These are phyloP conservation scores for Psammodynastes pulverulentus DNA, from an alignment of 2,113 vertebrate species.

Conservation along the genomic window DNA sequence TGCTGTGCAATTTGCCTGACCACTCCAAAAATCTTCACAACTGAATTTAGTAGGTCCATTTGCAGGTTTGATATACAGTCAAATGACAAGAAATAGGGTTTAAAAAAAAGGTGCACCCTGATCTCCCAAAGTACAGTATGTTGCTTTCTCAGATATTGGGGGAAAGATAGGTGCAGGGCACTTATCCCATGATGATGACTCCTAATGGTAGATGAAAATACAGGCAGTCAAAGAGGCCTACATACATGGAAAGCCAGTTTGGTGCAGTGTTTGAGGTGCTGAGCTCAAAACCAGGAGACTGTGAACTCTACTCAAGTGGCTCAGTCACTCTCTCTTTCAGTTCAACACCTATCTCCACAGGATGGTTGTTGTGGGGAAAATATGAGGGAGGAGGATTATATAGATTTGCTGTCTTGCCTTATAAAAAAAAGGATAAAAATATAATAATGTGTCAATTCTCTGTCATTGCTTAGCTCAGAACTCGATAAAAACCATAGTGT, in stretches of 20 bases:
- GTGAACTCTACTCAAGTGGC: not conserved
- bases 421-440: not conserved
- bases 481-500: conserved; percentile 64
- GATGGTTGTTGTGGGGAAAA: not conserved
- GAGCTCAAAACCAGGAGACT: not conserved
- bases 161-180: not conserved
- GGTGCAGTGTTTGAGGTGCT: not conserved
- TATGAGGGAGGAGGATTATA: not conserved
- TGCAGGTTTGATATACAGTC: not conserved
- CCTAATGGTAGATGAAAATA: conserved; percentile 78
- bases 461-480: conserved; percentile 74
- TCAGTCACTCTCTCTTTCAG: not conserved
- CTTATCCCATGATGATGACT: conserved; percentile 69
- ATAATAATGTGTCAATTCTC: conserved; percentile 46
- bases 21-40: not conserved
- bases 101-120: not conserved
- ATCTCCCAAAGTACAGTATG: conserved; percentile 61
- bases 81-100: not conserved
- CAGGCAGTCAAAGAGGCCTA: conserved; percentile 68
- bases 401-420: not conserved
- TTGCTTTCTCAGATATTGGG: conserved; percentile 59
- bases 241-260: conserved; percentile 34
- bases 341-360: not conserved
- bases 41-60: not conserved
- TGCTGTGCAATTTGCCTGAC: not conserved